Conservation (phyloP, 1,140 invertebrate species). For the Trichomalopsis sarcophagae region DNA sequence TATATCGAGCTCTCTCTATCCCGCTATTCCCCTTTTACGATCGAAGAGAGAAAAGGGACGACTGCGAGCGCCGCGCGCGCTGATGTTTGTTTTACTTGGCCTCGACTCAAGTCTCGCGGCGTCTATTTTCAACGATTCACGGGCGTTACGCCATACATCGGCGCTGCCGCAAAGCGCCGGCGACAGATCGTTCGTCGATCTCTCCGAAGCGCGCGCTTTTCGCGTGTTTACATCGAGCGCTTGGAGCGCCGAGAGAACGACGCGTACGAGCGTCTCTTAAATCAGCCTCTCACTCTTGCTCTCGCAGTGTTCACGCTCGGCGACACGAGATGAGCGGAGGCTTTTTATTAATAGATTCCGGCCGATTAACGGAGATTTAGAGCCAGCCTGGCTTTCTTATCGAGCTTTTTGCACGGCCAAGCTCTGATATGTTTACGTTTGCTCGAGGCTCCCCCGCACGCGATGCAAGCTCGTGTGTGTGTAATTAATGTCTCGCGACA, state of each 20-base stretch:
- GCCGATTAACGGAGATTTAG: neutral
- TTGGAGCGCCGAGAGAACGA: neutral
- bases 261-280: neutral
- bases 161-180: neutral
- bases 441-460: neutral
- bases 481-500: neutral
- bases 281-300: neutral
- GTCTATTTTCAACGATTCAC: conserved; percentile 36
- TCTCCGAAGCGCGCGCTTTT: neutral
- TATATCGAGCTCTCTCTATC: neutral
- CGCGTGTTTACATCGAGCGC: conserved; percentile 11
- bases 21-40: too few relatives aligned
- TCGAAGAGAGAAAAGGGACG: too few relatives aligned
- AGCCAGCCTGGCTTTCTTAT: neutral
- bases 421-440: too few relatives aligned
- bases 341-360: conserved; percentile 4
- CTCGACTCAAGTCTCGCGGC: neutral
- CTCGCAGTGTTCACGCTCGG: neutral
- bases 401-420: too few relatives aligned
- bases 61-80: neutral
- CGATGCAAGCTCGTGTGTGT: neutral
- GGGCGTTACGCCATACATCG: neutral
- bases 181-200: conserved; percentile 28
- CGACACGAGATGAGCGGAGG: neutral
- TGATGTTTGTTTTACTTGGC: conserved; percentile 27